Conservation (phyloP, 2,888 invertebrate species). For the Lysandra coridon region DNA sequence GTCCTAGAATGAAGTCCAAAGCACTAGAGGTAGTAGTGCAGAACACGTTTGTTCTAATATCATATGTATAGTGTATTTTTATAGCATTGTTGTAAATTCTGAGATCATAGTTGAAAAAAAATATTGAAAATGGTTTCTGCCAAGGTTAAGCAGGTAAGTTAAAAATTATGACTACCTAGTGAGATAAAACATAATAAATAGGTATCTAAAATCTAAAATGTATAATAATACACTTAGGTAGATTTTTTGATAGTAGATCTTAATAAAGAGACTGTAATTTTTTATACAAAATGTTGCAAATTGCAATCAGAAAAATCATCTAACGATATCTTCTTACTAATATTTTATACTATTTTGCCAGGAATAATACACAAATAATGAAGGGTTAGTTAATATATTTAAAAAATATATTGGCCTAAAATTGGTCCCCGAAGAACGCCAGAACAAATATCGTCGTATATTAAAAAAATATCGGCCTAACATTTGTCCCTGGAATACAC, state of each 20-base stretch:
- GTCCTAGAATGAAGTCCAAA: background rate
- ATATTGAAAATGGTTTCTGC: slow-evolving; percentile 3
- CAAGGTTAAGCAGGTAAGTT: background rate
- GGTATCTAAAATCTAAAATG: no score
- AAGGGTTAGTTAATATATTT: background rate
- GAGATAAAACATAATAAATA: background rate
- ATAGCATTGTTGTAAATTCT: background rate
- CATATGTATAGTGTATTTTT: background rate
- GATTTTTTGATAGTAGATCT: background rate
- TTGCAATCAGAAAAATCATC: no score
- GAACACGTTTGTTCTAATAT: background rate
- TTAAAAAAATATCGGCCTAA: background rate
- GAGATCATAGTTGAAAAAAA: background rate
- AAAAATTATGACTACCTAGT: background rate
- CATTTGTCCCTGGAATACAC: background rate
- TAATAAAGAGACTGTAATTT: no score
- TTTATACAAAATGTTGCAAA: no score
- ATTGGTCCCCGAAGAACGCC: background rate
- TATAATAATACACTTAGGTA: background rate
- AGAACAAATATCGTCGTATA: no score
- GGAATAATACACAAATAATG: background rate
- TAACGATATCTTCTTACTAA: background rate
- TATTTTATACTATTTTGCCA: background rate
- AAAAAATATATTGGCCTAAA: background rate
- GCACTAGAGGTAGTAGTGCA: background rate